These are phyloP conservation scores for Peribatodes rhomboidaria DNA, from an alignment of 2,888 invertebrate genomes.

Conservation along the genomic window DNA sequence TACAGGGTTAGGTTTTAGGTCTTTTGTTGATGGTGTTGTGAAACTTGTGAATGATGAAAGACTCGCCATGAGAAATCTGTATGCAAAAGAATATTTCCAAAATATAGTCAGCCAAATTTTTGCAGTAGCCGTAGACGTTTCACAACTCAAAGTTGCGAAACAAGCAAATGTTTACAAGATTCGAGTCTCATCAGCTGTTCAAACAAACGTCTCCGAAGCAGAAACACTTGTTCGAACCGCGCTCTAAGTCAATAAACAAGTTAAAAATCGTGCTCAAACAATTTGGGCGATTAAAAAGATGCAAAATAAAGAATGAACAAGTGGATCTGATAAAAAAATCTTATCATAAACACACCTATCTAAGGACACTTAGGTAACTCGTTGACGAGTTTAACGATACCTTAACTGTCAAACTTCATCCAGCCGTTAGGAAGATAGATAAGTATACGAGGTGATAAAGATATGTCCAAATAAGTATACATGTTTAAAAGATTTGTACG, in stretches of 20 bases:
- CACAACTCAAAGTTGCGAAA: slow-evolving; percentile 11
- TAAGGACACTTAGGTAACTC: neutral
- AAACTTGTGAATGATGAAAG: too few species aligned
- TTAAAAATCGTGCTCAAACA: slow-evolving; percentile 5
- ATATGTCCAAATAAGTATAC: too few species aligned
- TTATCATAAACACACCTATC: neutral
- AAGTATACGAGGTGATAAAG: too few species aligned
- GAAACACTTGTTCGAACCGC: slow-evolving; percentile 27
- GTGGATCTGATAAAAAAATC: neutral
- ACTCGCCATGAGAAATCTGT: too few species aligned
- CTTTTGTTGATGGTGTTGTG: too few species aligned
- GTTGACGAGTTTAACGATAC: too few species aligned
- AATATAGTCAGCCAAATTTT: neutral
- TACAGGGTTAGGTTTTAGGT: too few species aligned
- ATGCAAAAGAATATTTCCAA: too few species aligned
- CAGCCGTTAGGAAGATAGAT: too few species aligned
- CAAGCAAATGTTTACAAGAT: slow-evolving; percentile 15
- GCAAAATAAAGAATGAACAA: neutral
- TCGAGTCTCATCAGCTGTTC: slow-evolving; percentile 24
- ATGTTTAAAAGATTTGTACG: too few species aligned
- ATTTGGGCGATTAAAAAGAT: neutral
- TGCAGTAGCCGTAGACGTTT: neutral
- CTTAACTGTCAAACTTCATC: too few species aligned
- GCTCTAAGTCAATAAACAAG: slow-evolving; percentile 16
- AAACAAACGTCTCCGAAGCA: slow-evolving; percentile 22